phyloP scores from a whole-genome alignment of 1,140 invertebrate genomes.

The Drosophila pectinifera region DNA sequence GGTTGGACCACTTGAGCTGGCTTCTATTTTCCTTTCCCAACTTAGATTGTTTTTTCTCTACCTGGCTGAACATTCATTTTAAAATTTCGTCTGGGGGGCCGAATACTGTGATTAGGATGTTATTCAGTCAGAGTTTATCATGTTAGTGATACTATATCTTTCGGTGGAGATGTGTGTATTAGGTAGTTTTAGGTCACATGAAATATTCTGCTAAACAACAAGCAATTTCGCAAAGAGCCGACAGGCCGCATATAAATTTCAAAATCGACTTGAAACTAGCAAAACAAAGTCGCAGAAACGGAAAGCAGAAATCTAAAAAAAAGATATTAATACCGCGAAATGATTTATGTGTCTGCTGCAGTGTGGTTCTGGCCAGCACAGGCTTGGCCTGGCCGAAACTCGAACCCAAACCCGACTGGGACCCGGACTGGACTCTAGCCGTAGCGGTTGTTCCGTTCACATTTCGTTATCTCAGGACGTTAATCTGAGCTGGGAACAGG shows the following conservation, averaged over 20 bases:
- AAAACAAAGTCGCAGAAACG: constrained; percentile 64
- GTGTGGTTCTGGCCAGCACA: constrained; percentile 27
- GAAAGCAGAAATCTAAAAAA: constrained; percentile 24
- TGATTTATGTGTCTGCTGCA: constrained; percentile 73
- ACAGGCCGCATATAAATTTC: constrained; percentile 57
- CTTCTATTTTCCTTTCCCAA: constrained; percentile 11
- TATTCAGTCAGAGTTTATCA: constrained; percentile 50
- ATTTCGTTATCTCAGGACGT: constrained; percentile 54
- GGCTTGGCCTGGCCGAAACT: not conserved
- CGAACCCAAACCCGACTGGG: not conserved
- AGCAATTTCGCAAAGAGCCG: not conserved
- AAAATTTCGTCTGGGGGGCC: constrained; percentile 35
- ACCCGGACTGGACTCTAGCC: constrained; percentile 17
- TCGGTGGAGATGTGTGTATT: too few species aligned
- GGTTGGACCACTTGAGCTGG: constrained; percentile 28
- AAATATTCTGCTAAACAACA: constrained; percentile 10
- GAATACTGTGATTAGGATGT: constrained; percentile 2
- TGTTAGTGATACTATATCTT: not conserved
- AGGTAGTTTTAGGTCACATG: too few species aligned
- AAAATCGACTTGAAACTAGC: constrained; percentile 74
- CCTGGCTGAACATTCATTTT: constrained; percentile 60
- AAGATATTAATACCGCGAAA: constrained; percentile 71
- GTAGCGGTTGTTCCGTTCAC: constrained; percentile 44
- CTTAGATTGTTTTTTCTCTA: constrained; percentile 1
- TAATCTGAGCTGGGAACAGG: constrained; percentile 47